Conservation (phyloP, 2,888 invertebrate genomes). For the Zele albiditarsus region DNA sequence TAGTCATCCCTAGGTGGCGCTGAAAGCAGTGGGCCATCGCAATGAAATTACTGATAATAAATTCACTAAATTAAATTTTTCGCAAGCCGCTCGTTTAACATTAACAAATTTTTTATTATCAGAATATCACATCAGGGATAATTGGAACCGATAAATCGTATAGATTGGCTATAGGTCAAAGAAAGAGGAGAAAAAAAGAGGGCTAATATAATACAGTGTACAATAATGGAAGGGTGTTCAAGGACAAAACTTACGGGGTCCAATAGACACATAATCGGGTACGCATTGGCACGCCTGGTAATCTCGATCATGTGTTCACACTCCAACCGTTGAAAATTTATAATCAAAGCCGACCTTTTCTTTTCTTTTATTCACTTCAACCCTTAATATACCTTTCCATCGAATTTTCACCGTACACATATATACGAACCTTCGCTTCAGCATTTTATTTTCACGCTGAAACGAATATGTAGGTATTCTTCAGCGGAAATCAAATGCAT, state of each 20-base stretch:
- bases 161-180: too few species aligned
- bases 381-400: constrained; percentile 1
- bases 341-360: not conserved
- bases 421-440: not conserved
- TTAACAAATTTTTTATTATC: too few species aligned
- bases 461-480: not conserved
- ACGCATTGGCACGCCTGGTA: constrained; percentile 7
- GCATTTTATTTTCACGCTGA: not conserved
- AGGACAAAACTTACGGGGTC: not conserved
- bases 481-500: constrained; percentile 20
- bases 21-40: too few species aligned
- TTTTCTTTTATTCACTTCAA: not conserved
- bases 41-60: too few species aligned
- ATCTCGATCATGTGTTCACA: constrained; percentile 16
- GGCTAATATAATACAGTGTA: too few species aligned
- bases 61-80: too few species aligned
- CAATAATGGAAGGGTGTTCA: too few species aligned
- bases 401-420: not conserved
- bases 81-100: too few species aligned
- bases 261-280: constrained; percentile 31
- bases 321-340: not conserved
- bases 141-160: too few species aligned
- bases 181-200: too few species aligned
- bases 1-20: too few species aligned
- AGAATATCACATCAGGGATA: too few species aligned